Evolutionary conservation across 2,113 vertebrate species (phyloP).

Genomic region (Tetrao urogallus): DNA sequence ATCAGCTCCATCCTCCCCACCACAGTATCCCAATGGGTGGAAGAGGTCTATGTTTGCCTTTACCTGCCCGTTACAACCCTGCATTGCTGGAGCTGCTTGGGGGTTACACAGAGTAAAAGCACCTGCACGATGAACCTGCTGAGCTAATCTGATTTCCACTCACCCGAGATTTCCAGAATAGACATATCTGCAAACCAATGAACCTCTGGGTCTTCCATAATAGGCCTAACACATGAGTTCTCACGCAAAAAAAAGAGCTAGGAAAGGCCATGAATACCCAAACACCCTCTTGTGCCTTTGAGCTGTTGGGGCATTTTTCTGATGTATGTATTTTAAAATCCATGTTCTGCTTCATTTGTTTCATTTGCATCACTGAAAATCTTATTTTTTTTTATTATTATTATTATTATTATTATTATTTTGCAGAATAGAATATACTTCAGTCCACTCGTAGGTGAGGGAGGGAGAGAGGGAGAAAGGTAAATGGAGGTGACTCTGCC

Average conservation of each 20-base stretch:
- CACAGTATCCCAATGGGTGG: neutral
- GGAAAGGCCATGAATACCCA: neutral
- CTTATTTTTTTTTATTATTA: fast-evolving
- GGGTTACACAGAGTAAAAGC: neutral
- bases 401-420: neutral
- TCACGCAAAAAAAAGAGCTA: fast-evolving
- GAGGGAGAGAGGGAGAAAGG: neutral
- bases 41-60: neutral
- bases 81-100: neutral
- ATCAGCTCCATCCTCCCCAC: neutral
- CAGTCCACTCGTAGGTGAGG: fast-evolving
- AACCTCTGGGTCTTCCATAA: neutral
- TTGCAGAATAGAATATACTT: neutral
- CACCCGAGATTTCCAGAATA: neutral
- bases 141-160: neutral
- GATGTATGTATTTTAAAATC: neutral
- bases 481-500: fast-evolving
- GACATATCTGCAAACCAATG: neutral
- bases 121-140: neutral
- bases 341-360: neutral
- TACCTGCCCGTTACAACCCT: fast-evolving
- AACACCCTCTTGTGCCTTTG: fast-evolving
- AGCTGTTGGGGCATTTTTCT: neutral
- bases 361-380: neutral
- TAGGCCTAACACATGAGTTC: neutral